Base-by-base conservation (phyloP, 2,888 invertebrate genomes). In the Congeria kusceri region DNA sequence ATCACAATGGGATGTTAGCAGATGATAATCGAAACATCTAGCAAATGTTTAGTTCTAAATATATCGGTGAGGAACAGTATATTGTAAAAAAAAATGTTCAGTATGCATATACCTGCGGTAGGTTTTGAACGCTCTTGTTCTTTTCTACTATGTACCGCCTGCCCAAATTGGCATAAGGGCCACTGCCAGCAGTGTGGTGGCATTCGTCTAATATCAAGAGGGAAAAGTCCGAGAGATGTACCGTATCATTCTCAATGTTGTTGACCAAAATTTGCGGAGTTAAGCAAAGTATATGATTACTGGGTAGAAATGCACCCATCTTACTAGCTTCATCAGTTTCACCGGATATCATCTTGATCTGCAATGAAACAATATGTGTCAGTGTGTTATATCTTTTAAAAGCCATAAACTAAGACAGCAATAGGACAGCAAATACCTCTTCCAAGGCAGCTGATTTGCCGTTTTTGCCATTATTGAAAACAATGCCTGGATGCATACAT, bases 261-360 rank as follows among this genome's bases (percentile, higher is more conserved):
- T 86, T 89, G 74, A 92, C 80, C 39, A 93, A 86, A 53, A 93
- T 85, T 80, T 92, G 91, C 0, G 93, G 91, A 1, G 93, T 93
- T 67, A 92, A 59, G 39, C 65, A 64, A 20, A 73, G 53, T 25
- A 73, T 66, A 15, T 73, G 47, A 25, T 20, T 66, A 15, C 44
- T 66, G 32, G 53, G 56, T 18, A 71, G 1, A 20, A 71, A 44
- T n/a, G 32, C 59, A 3, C 15, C 3, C 1, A 71, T 15, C 32
- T 56, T 23, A 7, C 7, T 9, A 13, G 70, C 58, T 23, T 71
- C 62, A 13, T 71, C 70, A 3, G 53, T 44, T 27, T 71, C 70
- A 13, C 70, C 70, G 9, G n/a, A 18, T 3, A 62, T 44, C 20
- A 44, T 39, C 23, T 62, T 3, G 20, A 62, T 46, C 62, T 62